Percentiles rank a stretch among this genome's conserved stretches.
These are phyloP conservation scores for Drosophila aff. DNA, from an alignment of 1,140 invertebrate species.

Conservation along the genomic window DNA sequence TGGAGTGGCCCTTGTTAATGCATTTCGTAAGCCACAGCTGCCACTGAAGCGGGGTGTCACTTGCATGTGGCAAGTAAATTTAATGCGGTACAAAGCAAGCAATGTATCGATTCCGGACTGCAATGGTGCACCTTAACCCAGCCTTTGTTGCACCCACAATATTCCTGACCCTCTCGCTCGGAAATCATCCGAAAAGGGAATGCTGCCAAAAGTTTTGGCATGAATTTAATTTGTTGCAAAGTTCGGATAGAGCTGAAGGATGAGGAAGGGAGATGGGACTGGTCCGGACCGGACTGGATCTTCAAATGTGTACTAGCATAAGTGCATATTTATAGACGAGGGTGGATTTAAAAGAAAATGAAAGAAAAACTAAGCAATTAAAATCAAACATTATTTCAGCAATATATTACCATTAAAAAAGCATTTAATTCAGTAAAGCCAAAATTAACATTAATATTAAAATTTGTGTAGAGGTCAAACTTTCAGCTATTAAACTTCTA, in stretches of 20 bases:
- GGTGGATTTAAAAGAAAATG: not conserved
- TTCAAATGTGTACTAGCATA: constrained; percentile 32
- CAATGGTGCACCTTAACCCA: constrained; percentile 22
- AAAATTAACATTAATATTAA: not conserved
- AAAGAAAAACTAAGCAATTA: not conserved
- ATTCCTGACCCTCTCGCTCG: not conserved
- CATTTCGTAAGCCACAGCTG: constrained; percentile 73
- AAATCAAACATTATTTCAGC: no score
- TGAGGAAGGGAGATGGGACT: not conserved
- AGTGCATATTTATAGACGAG: constrained; percentile 36
- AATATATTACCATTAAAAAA: not conserved
- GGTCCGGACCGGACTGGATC: not conserved
- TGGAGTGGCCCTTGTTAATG: constrained; percentile 65
- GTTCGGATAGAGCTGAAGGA: constrained; percentile 30
- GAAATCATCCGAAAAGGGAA: constrained; percentile 3
- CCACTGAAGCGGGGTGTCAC: constrained; percentile 26
- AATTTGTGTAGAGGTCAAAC: no score
- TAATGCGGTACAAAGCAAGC: constrained; percentile 62
- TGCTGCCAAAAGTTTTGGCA: constrained; percentile 44
- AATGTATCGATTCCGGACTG: constrained; percentile 40
- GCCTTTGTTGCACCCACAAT: not conserved
- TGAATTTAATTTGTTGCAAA: constrained; percentile 59
- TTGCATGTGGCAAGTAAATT: constrained; percentile 71
- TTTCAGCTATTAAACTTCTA: not conserved
- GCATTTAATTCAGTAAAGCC: accelerated